Conservation (phyloP, 2,888 invertebrate genomes). For the Agrotis segetum region DNA sequence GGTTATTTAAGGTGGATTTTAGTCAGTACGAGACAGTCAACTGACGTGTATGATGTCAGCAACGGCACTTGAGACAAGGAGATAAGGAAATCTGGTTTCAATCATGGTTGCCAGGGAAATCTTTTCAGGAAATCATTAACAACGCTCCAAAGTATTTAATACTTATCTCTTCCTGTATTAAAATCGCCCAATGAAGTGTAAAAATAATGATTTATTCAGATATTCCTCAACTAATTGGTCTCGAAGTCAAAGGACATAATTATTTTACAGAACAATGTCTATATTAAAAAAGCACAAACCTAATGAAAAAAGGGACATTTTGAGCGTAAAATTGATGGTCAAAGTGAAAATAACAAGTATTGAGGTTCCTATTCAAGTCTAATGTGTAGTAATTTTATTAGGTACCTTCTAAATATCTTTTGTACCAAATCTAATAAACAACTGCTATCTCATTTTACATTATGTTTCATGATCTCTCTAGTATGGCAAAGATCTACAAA, state of each 20-base stretch:
- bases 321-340: neutral
- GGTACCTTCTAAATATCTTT: too few species aligned
- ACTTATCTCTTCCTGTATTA: neutral
- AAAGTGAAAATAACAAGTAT: neutral
- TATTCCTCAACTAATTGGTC: conserved; percentile 14
- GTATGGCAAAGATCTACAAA: too few species aligned
- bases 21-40: too few species aligned
- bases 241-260: conserved; percentile 24
- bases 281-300: neutral
- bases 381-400: neutral
- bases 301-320: neutral
- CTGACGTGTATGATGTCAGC: too few species aligned
- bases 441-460: neutral
- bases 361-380: neutral
- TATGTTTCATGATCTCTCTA: neutral
- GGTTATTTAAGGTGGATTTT: too few species aligned
- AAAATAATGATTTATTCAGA: conserved; percentile 23
- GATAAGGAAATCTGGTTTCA: neutral
- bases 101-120: neutral
- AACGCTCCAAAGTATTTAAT: neutral
- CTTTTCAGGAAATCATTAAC: neutral
- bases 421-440: too few species aligned
- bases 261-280: conserved; percentile 2
- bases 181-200: neutral
- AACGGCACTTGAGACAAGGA: neutral